A percentile compares a stretch with the other conserved stretches of the same genome.
Conservation (phyloP, 2,113 vertebrate species). For the Solea senegalensis region DNA sequence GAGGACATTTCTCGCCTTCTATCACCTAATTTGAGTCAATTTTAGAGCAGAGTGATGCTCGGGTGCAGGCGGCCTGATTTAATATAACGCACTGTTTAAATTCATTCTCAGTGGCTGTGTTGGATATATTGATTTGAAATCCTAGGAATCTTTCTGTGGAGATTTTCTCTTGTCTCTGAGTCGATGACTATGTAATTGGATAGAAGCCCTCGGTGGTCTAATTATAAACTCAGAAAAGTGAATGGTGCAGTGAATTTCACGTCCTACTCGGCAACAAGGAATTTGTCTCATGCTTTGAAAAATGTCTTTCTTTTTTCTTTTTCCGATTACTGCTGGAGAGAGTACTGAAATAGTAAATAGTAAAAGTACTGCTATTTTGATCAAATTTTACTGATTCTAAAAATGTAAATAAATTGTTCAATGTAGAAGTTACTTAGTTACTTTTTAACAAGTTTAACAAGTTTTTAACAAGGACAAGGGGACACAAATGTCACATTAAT, state of each 20-base stretch:
- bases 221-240: constrained; percentile 65
- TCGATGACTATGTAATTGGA: constrained; percentile 70
- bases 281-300: neutral
- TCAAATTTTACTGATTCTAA: too few relatives aligned
- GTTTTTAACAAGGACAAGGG: too few relatives aligned
- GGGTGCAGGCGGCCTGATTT: constrained; percentile 29
- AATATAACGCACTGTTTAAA: constrained; percentile 41
- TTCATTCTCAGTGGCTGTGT: constrained; percentile 50
- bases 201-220: constrained; percentile 57
- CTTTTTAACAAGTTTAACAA: too few relatives aligned
- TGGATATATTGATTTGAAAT: constrained; percentile 72
- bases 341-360: too few relatives aligned
- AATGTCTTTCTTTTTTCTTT: neutral
- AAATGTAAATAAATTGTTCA: too few relatives aligned
- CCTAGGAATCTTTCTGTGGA: constrained; percentile 49
- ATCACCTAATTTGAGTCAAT: constrained; percentile 45
- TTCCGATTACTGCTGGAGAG: too few relatives aligned
- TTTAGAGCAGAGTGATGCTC: constrained; percentile 32
- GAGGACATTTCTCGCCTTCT: constrained; percentile 27
- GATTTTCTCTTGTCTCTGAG: constrained; percentile 49
- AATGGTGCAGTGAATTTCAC: constrained; percentile 3
- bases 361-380: too few relatives aligned
- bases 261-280: constrained; percentile 5
- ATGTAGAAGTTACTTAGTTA: too few relatives aligned
- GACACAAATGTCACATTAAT: too few relatives aligned